Evolutionary conservation across 2,888 invertebrate genomes (phyloP), one percentile per base, ranked within the genome.

Genomic region (Dugesia japonica): DNA sequence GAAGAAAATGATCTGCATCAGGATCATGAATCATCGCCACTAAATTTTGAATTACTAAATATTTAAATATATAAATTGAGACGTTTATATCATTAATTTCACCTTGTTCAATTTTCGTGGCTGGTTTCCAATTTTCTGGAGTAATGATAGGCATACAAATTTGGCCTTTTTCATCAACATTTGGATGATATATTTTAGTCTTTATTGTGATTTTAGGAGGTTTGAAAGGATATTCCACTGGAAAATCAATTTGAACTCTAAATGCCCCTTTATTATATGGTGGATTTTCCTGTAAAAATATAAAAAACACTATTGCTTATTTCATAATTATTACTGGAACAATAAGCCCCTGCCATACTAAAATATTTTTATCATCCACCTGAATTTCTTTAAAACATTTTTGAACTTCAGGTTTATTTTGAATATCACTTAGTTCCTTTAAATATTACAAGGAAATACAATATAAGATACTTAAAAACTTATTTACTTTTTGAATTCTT

Each of bases 51-150:
- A 98, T 91, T 79, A 98, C 97, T 93, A 86, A 75, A 42, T 1
- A 26, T 20, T 4, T 4, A 13, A 56, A 56, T 56, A 13, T 4
- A 20, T 20, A 56, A 56, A 13, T 56, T 56, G 17, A 23, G 7
- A 23, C 27, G n/a, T 38, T 26, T 73, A 79, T 79, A 80, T 20
- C 23, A 7, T 9, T 9, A 20, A 13, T 20, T 13, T 4, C 4
- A 87, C 87, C 88, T 89, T 98, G 97, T 86, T 97, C 95, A 81
- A 95, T 95, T 88, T 94, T 94, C 20, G 97, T 98, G 77, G 98
- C 97, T 76, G 98, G 98, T 86, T 98, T 98, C 98, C 98, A 98
- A 86, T 98, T 94, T 85, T 98, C 97, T 71, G 97, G 92, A 85
- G 91, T 92, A 82, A 97, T 94, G 80, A 98, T 97, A 13, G 95